These are phyloP conservation scores for Clytia hemisphaerica DNA, from an alignment of 30 jellyfish, hydroid and myxozoan genomes.

Conservation along the genomic window DNA sequence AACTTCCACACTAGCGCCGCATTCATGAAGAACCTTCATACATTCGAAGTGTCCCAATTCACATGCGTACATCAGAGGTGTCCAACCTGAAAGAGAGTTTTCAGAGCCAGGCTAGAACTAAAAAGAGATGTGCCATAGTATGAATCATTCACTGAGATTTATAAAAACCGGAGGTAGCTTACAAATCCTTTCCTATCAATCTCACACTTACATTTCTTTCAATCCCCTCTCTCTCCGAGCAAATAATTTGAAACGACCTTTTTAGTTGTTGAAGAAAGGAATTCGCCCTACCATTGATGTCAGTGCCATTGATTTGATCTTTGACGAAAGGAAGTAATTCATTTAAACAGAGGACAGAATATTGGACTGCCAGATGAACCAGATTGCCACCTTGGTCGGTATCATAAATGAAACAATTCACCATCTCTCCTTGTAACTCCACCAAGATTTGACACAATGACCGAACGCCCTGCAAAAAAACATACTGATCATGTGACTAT, in stretches of 20 bases:
- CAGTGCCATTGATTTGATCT: constrained; percentile 33
- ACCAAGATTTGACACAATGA: constrained; percentile 7
- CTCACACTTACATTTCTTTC: too few relatives aligned
- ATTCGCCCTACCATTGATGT: constrained; percentile 44
- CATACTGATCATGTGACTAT: too few relatives aligned
- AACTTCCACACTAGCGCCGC: constrained; percentile 37
- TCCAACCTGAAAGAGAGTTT: constrained; percentile 39
- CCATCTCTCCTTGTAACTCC: constrained; percentile 15
- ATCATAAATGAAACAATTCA: neutral
- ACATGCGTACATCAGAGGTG: constrained; percentile 81
- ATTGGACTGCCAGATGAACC: constrained; percentile 60
- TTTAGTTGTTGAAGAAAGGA: neutral
- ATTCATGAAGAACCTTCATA: constrained; percentile 32
- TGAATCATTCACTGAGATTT: neutral
- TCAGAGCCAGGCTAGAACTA: neutral
- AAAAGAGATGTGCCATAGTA: neutral
- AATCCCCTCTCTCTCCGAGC: too few relatives aligned
- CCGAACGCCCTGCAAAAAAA: too few relatives aligned
- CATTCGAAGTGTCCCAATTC: constrained; percentile 64
- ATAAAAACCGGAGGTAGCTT: too few relatives aligned
- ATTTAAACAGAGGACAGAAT: constrained; percentile 33
- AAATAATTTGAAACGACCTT: too few relatives aligned
- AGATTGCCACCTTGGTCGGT: constrained; percentile 50
- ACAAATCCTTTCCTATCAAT: too few relatives aligned
- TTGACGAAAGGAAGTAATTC: constrained; percentile 22